These are phyloP conservation scores for Drosophila paracracens DNA, from an alignment of 2,888 invertebrate species.

Conservation along the genomic window DNA sequence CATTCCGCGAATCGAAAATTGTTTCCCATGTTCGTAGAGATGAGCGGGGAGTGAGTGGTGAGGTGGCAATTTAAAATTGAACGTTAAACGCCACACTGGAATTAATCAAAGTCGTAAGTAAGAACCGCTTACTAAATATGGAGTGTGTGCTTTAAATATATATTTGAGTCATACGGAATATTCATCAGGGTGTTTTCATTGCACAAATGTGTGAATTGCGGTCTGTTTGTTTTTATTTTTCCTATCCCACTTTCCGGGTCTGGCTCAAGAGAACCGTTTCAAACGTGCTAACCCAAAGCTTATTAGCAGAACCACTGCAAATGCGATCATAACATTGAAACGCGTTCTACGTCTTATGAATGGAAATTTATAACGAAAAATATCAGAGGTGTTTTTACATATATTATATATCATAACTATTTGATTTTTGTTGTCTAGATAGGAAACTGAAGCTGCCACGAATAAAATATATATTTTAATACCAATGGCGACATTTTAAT, in stretches of 20 bases:
- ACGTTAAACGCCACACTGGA: constrained; percentile 30
- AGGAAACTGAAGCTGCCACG: background rate
- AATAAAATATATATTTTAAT: background rate
- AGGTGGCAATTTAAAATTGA: constrained; percentile 32
- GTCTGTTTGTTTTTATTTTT: constrained; percentile 5
- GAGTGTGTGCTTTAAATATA: constrained; percentile 1
- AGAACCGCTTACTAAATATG: constrained; percentile 11
- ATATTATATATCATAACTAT: background rate
- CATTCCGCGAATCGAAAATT: constrained; percentile 37
- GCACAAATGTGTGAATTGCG: constrained; percentile 29
- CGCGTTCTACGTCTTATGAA: background rate
- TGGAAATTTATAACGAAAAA: constrained; percentile 12
- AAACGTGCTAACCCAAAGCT: constrained; percentile 28
- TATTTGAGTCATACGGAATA: constrained; percentile 17
- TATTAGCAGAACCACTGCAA: constrained; percentile 14
- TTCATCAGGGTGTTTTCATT: constrained; percentile 13
- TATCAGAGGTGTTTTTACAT: background rate
- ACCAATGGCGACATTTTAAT: background rate
- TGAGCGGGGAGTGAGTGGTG: background rate
- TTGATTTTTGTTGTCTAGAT: background rate
- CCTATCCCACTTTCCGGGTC: background rate
- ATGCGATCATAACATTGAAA: background rate
- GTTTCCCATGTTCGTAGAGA: constrained; percentile 1
- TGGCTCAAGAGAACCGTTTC: constrained; percentile 10
- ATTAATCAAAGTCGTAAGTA: constrained; percentile 21